Evolutionary conservation across 2,888 invertebrate species (phyloP), one percentile per base, ranked within the genome.

Genomic region (Deroplatys truncata): DNA sequence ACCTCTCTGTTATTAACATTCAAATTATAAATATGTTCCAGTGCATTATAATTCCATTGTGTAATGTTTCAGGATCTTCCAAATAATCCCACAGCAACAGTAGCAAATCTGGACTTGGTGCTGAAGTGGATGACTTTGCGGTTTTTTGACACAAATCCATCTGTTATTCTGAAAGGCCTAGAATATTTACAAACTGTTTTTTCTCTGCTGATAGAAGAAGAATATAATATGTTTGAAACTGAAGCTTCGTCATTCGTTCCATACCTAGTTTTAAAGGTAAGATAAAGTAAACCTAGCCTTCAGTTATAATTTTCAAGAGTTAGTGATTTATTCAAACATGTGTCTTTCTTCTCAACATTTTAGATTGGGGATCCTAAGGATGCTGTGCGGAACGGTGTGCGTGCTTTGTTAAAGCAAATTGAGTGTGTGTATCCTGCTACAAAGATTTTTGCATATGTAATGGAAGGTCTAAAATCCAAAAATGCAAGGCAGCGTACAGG

Each of bases 131-230:
- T 99, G 92, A 99, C 99, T 0, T 94, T 99, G 86, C 95, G 99
- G 90, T 99, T 99, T 94, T 99, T 99, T 92, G 99, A 99, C 94
- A 99, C 99, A 35, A 99, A 99, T 94, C 99, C 99, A 16, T 98
- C 98, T 28, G 99, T 99, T 82, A 95, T 99, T 90, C 95, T 99
- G 92, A 98, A 98, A 94, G 98, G 98, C n/a, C 94, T 99, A 92
- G 99, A 99, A 93, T 99, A 98, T 93, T 94, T 99, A 20, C 96
- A 97, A 91, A 93, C 95, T 28, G 97, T 98, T 90, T 98, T 99
- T 93, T 96, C 96, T 91, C 95, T 96, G 92, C 94, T 99, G 56
- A 96, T 97, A 86, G 96, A 97, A 84, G 95, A 96, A 90, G 96
- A 97, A 91, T 98, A 99, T 93, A 96, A 96, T 84, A 96, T 99